Evolutionary conservation across 1,140 invertebrate species (phyloP).

Genomic region (Drosophila bifasciata): DNA sequence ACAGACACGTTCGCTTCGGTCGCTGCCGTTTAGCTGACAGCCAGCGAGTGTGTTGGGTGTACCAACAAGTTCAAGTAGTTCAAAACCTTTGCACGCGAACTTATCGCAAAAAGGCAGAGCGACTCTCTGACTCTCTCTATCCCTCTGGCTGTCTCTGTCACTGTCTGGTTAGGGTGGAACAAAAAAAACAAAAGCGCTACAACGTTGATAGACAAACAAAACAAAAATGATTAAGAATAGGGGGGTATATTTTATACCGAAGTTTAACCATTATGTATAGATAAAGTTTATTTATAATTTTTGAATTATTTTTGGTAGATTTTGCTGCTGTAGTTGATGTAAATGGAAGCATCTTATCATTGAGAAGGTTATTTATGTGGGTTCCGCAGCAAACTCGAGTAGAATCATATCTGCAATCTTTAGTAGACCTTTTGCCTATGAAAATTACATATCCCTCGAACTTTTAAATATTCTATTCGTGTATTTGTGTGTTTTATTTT

Average conservation of each 20-base stretch:
- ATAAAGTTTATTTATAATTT: too few relatives aligned
- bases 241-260: neutral
- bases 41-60: conserved; percentile 28
- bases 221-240: neutral
- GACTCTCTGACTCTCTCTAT: neutral
- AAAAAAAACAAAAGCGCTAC: conserved; percentile 29
- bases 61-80: conserved; percentile 73
- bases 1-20: conserved; percentile 19
- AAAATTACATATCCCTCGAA: neutral
- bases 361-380: too few relatives aligned
- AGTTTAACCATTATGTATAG: too few relatives aligned
- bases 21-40: conserved; percentile 21
- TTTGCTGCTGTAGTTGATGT: too few relatives aligned
- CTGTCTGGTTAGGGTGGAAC: conserved; percentile 58
- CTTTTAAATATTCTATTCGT: neutral
- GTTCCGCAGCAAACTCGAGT: too few relatives aligned
- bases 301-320: too few relatives aligned
- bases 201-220: conserved; percentile 11
- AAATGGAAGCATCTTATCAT: too few relatives aligned
- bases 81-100: conserved; percentile 77
- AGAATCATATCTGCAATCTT: too few relatives aligned
- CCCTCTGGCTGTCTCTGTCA: neutral
- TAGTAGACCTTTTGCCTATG: neutral
- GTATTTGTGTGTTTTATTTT: neutral
- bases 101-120: conserved; percentile 56